Conservation (phyloP, 2,888 invertebrate species). For the Clivina fossor region DNA sequence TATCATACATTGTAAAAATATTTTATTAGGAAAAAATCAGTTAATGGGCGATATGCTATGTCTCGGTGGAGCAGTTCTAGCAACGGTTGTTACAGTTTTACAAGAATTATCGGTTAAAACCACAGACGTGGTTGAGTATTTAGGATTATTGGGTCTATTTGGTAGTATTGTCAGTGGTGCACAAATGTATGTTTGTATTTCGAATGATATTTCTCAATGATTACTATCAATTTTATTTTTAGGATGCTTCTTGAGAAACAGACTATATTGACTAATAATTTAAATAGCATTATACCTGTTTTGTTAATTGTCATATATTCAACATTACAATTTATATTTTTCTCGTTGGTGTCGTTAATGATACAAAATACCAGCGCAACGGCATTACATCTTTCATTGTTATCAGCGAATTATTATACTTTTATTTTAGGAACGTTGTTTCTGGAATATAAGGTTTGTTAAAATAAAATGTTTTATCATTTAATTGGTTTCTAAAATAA, state of each 20-base stretch:
- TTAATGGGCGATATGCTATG: conserved; percentile 82
- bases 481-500: conserved; percentile 19
- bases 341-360: conserved; percentile 74
- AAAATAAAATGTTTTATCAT: conserved; percentile 2
- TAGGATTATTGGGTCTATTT: conserved; percentile 79
- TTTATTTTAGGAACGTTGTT: conserved; percentile 77
- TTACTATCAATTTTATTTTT: background rate
- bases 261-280: conserved; percentile 59
- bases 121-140: conserved; percentile 75
- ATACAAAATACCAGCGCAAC: conserved; percentile 79
- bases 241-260: conserved; percentile 68
- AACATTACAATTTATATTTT: conserved; percentile 72
- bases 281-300: conserved; percentile 58
- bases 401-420: conserved; percentile 84
- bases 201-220: background rate
- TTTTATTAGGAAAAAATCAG: conserved; percentile 69
- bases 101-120: conserved; percentile 83
- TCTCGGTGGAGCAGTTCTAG: conserved; percentile 74
- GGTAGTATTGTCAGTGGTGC: conserved; percentile 75
- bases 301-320: conserved; percentile 51
- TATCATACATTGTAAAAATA: background rate
- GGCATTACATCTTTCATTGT: conserved; percentile 75
- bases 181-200: conserved; percentile 69
- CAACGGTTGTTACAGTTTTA: conserved; percentile 76
- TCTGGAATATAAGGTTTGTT: conserved; percentile 74